phyloP scores from a whole-genome alignment of 2,797 vertebrate genomes.

The Poeciliopsis paucimaculata region DNA sequence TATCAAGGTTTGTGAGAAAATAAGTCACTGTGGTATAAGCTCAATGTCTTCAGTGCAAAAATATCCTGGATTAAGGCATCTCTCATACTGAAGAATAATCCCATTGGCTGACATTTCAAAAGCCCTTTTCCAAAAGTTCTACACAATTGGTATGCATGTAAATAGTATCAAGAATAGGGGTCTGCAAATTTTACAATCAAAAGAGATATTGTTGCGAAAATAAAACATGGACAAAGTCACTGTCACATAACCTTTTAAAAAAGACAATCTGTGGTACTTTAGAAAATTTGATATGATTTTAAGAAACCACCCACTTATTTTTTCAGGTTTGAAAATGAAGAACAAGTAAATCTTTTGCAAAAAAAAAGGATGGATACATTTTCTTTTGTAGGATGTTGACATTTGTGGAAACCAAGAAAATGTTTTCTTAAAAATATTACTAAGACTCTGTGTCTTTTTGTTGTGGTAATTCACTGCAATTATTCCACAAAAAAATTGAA shows the following conservation, averaged over 20 bases:
- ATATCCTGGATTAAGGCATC: conserved; percentile 56
- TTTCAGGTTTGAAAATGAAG: background rate
- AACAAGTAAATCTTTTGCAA: background rate
- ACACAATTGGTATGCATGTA: conserved; percentile 19
- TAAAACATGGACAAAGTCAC: background rate
- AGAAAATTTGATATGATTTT: background rate
- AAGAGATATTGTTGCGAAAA: background rate
- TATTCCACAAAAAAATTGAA: background rate
- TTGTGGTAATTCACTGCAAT: background rate
- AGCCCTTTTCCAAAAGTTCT: conserved; percentile 36
- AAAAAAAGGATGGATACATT: background rate
- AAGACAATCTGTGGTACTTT: background rate
- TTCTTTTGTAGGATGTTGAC: background rate
- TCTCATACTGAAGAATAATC: conserved; percentile 34
- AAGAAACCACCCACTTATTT: background rate
- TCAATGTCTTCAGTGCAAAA: conserved; percentile 49
- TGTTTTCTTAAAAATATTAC: background rate
- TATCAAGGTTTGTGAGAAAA: conserved; percentile 57
- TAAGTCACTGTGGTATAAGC: conserved; percentile 40
- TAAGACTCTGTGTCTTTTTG: background rate
- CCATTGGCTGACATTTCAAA: conserved; percentile 44
- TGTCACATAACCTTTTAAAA: background rate
- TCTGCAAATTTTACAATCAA: background rate
- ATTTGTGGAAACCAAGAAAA: background rate
- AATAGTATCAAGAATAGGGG: background rate